phyloP scores from a whole-genome alignment of 2,113 vertebrate species.

The Microtus richardsoni region DNA sequence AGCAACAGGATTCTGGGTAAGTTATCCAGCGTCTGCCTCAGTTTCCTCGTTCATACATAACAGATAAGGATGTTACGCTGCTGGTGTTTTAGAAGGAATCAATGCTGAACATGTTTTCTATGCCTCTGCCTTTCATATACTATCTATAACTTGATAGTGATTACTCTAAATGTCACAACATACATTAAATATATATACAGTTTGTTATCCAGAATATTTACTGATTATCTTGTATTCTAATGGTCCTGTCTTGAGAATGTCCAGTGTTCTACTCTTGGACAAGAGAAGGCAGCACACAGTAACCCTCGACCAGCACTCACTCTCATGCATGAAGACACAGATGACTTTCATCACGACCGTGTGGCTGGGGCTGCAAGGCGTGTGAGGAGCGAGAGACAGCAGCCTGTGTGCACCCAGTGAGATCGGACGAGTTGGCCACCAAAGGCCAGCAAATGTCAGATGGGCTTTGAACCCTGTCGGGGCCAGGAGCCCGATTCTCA shows the following conservation, averaged over 20 bases:
- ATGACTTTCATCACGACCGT: not conserved
- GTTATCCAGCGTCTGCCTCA: not conserved
- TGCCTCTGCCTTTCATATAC: not conserved
- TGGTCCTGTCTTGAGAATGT: not conserved
- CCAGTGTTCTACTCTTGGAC: not conserved
- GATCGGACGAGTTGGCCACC: not conserved
- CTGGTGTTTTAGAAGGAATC: not conserved
- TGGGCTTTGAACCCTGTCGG: not conserved
- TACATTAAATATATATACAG: not conserved
- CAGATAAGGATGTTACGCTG: not conserved
- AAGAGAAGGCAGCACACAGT: not conserved
- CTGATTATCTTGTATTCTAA: not conserved
- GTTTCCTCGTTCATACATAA: not conserved
- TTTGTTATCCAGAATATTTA: not conserved
- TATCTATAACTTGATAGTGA: not conserved
- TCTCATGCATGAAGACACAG: not conserved
- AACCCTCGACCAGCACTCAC: not conserved
- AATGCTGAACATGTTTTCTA: not conserved
- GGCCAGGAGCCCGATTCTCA: not conserved
- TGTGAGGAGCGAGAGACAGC: not conserved
- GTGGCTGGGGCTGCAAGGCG: fast-evolving
- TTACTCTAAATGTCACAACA: not conserved
- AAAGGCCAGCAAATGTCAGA: not conserved
- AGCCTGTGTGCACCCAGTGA: not conserved
- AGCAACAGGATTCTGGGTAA: too few species aligned